These are phyloP conservation scores for Actinia equina DNA, from an alignment of 64 coral and sea anemone species.

Conservation along the genomic window DNA sequence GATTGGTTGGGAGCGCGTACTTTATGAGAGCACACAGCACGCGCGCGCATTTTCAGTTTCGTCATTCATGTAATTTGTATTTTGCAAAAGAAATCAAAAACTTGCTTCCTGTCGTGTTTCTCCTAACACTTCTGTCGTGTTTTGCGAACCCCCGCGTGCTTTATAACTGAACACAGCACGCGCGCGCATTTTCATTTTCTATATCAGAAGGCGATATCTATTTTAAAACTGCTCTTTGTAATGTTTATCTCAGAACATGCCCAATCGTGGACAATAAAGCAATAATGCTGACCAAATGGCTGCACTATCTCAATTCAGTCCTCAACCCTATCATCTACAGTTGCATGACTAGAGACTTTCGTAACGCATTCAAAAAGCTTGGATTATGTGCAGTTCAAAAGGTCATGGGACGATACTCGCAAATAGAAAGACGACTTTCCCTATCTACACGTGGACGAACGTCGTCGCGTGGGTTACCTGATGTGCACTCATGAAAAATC, in stretches of 20 bases:
- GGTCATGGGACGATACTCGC: background rate
- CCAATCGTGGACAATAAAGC: background rate
- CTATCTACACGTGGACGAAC: background rate
- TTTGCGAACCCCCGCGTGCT: too few species aligned
- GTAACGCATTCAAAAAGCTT: slow-evolving; percentile 69
- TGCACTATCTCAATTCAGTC: slow-evolving; percentile 73
- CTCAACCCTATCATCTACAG: slow-evolving; percentile 83
- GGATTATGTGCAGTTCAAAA: background rate
- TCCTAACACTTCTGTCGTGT: too few species aligned
- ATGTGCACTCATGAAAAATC: background rate
- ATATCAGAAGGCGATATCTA: background rate
- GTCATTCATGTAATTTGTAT: too few species aligned
- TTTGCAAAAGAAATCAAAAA: too few species aligned
- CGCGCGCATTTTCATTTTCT: too few species aligned
- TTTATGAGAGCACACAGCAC: too few species aligned
- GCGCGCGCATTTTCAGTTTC: too few species aligned
- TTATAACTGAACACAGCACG: too few species aligned
- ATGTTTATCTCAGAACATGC: background rate
- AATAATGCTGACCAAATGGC: slow-evolving; percentile 68
- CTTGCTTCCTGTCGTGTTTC: too few species aligned
- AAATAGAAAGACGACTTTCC: background rate
- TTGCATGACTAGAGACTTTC: slow-evolving; percentile 70
- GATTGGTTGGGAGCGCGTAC: too few species aligned
- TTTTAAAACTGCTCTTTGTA: too few species aligned
- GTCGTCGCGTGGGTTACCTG: background rate